Evolutionary conservation across 2,113 vertebrate genomes (phyloP), one percentile per base, ranked within the genome.

Genomic region (Orthonyx spaldingii): DNA sequence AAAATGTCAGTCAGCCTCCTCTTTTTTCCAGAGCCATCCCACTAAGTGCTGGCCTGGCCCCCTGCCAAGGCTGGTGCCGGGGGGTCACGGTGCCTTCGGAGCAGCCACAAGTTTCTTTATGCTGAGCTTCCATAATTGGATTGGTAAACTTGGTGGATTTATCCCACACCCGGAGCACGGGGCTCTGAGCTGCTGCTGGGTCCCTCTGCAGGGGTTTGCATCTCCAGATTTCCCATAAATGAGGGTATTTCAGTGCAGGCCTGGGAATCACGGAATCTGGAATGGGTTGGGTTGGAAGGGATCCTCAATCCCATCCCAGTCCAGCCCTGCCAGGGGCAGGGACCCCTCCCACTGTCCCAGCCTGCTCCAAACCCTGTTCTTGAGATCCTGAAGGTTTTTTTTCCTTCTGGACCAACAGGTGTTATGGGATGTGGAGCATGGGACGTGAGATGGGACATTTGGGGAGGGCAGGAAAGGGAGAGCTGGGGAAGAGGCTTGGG

Each of bases 21-120:
- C 65, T 26, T 86, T 64, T 75, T 55, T 60, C 44, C 78, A 95
- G 84, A 84, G 64, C 49, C 71, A 44, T 97, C 94, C 56, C 79
- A 65, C 70, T 96, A 95, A 98, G 98, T 98, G 97, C 90, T 83
- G 64, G 80, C 55, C 95, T 97, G 98, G 97, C 97, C 39, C 64
- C 27, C 13, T 66, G 95, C 98, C 98, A 97, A 57, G 52, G 69
- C 77, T 96, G 94, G 95, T 95, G 94, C 87, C 59, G 24, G n/a
- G 59, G 84, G 97, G 95, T 96, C 95, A 94, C 1, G 9, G 50
- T 6, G 57, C 68, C 90, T 93, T 65, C 6, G 44, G 87, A 74
- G 32, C 28, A n/a, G 94, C 70, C 78, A 5, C 70, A 49, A 63
- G 74, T 87, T 2, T 28, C 49, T 93, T 90, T 83, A 46, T 63